Percentiles rank a stretch among this genome's conserved stretches.
phyloP scores from a whole-genome alignment of 2,113 vertebrate genomes.

The Carollia perspicillata region DNA sequence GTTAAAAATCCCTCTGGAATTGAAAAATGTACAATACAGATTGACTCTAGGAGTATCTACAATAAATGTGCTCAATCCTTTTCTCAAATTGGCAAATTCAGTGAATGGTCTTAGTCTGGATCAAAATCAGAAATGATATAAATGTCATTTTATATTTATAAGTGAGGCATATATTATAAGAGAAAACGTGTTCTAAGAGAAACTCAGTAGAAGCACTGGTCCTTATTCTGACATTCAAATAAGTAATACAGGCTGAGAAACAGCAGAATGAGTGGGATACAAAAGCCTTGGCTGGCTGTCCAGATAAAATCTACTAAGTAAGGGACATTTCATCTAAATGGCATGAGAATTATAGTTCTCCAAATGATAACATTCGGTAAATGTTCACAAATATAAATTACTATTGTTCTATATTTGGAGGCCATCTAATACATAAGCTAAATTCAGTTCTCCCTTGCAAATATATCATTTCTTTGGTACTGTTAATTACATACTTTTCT shows the following conservation, averaged over 20 bases:
- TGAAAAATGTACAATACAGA: background rate
- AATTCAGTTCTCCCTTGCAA: background rate
- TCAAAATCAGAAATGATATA: slow-evolving; percentile 3
- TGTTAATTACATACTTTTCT: background rate
- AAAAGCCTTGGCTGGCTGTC: background rate
- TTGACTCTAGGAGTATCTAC: background rate
- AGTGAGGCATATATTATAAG: background rate
- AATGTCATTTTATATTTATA: background rate
- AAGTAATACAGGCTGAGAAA: background rate
- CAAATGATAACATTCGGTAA: background rate
- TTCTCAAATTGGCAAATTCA: background rate
- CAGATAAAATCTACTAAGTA: background rate
- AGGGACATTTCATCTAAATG: background rate
- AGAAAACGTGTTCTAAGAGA: background rate
- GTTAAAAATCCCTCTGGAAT: background rate
- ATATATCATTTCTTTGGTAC: background rate
- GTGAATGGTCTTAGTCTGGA: background rate
- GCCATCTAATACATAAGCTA: background rate
- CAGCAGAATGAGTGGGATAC: background rate
- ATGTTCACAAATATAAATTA: background rate
- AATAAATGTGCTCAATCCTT: background rate
- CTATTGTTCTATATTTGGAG: background rate
- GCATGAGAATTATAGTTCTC: background rate
- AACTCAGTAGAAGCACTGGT: background rate
- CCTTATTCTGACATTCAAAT: background rate